Evolutionary conservation across 2,113 vertebrate genomes (phyloP), one percentile per base, ranked within the genome.

Genomic region (Hepsetus odoe): DNA sequence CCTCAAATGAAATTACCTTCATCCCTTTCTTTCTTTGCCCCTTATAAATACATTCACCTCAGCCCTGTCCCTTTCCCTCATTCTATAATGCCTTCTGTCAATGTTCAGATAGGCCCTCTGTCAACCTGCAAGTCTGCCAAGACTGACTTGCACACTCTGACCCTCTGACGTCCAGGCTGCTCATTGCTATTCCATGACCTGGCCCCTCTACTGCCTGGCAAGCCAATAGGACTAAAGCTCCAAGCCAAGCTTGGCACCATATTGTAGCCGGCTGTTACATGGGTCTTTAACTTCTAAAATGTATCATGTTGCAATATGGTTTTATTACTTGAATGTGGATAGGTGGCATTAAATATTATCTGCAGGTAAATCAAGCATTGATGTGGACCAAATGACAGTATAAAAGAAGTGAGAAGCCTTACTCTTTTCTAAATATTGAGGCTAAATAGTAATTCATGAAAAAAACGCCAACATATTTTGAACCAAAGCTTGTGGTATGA

Each of bases 21-120:
- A 49, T 40, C 51, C 18, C 38, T 16, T 53, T 55, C 30, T 62
- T 26, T 22, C 32, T 38, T 53, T 51, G 69, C 70, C 42, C 62
- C 68, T 74, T 73, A 72, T 86, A n/a, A 38, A 38, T 0, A 20
- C 65, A 80, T 87, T 89, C 76, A 74, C 65, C 76, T 73, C 26
- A 72, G 86, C 82, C 68, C 65, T 32, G 7, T 73, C 12, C 10
- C 22, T 20, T 22, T 62, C 44, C 22, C 26, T 53, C 38, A 62
- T 59, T 28, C n/a, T n/a, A n/a, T n/a, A n/a, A n/a, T n/a, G n/a
- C 42, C 49, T 53, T 73, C 55, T 58, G 53, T 58, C 49, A 61
- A 14, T 59, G 13, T 56, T 46, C 49, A 71, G 62, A 53, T 61
- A 79, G 76, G 26, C 62, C 9, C 40, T 42, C 2, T 77, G 53